Base-by-base conservation (phyloP, 2,797 vertebrate genomes). In the Anguilla obscura region DNA sequence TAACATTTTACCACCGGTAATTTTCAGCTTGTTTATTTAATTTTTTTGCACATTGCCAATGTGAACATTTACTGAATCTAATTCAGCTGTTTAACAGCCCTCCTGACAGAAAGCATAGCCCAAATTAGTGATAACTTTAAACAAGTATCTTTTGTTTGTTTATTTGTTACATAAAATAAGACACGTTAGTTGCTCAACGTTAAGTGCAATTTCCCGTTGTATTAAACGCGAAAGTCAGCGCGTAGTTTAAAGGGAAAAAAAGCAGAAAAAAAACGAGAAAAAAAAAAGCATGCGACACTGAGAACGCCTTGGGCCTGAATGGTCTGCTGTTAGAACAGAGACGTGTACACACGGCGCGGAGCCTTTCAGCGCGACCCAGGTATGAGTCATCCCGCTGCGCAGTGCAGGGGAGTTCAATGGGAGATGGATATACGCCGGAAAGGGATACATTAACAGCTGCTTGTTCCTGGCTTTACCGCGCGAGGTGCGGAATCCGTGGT, bases 341-440 rank as follows among this genome's bases (percentile, higher is more conserved):
- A 58, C 24, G 6, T 0, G 54, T 21, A 7, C 9, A 24, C 56
- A 10, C 58, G 21, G 16, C 14, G 18, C 24, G 36, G 52, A 50
- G 84, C 54, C 10, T 52, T 56, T 85, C 48, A 24, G 10, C 9
- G 60, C 76, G 89, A 33, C 0, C 36, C 45, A 87, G 89, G 74
- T 60, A 88, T 93, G 93, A 94, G 87, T 95, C 93, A 93, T 91
- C 88, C 24, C 74, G n/a, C 36, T 88, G 52, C 86, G 87, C 89
- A 91, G 88, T 89, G 87, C 88, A 87, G 88, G 69, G 56, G 87
- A 88, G 66, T 85, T 84, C 48, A 86, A 54, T 9, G 45, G 69
- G 79, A 87, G 83, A 60, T 50, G 83, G 33, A 79, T 30, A 79
- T 30, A 10, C 14, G 63, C n/a, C 83, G 83, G 48, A 14, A 69